Evolutionary conservation across 2,888 invertebrate species (phyloP).

Genomic region (Blastobasis lacticolella): DNA sequence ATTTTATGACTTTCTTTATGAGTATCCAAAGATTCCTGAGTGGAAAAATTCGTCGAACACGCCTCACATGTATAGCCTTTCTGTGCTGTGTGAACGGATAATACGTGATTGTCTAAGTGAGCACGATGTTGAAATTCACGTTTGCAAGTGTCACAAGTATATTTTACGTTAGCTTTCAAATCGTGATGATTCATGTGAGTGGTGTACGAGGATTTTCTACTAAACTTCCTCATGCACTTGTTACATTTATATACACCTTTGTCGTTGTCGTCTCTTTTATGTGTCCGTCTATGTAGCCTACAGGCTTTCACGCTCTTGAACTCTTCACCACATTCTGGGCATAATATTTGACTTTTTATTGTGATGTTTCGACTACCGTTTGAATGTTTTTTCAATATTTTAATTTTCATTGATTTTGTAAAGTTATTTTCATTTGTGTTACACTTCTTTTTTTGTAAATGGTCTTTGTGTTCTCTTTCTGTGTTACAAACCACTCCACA

Average conservation of each 20-base stretch:
- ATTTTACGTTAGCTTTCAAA: constrained; percentile 32
- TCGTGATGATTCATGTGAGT: constrained; percentile 47
- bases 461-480: constrained; percentile 19
- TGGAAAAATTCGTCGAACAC: constrained; percentile 55
- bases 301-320: constrained; percentile 22
- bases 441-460: constrained; percentile 21
- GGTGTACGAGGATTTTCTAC: constrained; percentile 37
- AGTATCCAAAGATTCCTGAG: constrained; percentile 49
- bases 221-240: constrained; percentile 50
- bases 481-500: constrained; percentile 16
- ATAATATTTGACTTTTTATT: constrained; percentile 16
- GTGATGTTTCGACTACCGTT: constrained; percentile 2
- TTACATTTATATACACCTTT: constrained; percentile 33
- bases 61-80: constrained; percentile 58
- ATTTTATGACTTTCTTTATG: constrained; percentile 63
- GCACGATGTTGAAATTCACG: constrained; percentile 73
- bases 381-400: constrained; percentile 9
- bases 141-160: constrained; percentile 48
- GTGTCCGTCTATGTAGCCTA: constrained; percentile 20
- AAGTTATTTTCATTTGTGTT: constrained; percentile 7
- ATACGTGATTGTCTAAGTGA: constrained; percentile 67
- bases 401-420: constrained; percentile 11
- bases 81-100: constrained; percentile 55
- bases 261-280: constrained; percentile 12
- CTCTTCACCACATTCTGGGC: constrained; percentile 19